Evolutionary conservation across 2,888 invertebrate species (phyloP).

Genomic region (Drosophila acutilabella): DNA sequence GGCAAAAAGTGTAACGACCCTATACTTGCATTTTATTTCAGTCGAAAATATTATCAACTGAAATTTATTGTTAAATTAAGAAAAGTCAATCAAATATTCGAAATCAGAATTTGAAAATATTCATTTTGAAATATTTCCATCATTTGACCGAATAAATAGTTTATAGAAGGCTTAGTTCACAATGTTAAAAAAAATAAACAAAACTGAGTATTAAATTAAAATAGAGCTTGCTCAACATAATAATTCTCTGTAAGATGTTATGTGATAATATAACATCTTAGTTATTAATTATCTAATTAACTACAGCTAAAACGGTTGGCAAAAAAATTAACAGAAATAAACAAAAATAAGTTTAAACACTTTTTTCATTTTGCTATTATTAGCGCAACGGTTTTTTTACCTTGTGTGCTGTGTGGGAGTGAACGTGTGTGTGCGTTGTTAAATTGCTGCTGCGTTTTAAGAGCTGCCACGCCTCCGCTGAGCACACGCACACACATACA

Average conservation of each 20-base stretch:
- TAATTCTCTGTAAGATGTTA: neutral
- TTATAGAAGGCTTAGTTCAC: too few relatives aligned
- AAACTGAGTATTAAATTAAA: too few relatives aligned
- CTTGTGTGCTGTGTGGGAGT: slow-evolving; percentile 8
- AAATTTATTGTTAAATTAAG: slow-evolving; percentile 49
- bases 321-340: slow-evolving; percentile 47
- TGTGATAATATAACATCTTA: too few relatives aligned
- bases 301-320: too few relatives aligned
- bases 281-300: neutral
- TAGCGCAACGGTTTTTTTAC: slow-evolving; percentile 26
- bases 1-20: slow-evolving; percentile 2
- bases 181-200: too few relatives aligned
- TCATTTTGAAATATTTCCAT: too few relatives aligned
- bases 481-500: slow-evolving; percentile 34
- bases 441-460: slow-evolving; percentile 54
- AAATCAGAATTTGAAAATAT: neutral
- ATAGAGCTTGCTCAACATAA: neutral
- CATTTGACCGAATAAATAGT: too few relatives aligned
- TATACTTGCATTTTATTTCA: slow-evolving; percentile 7
- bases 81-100: slow-evolving; percentile 13
- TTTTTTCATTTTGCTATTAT: slow-evolving; percentile 55
- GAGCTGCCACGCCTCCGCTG: slow-evolving; percentile 26
- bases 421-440: slow-evolving; percentile 41
- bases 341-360: slow-evolving; percentile 42
- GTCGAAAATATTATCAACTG: slow-evolving; percentile 6